Base-by-base conservation (phyloP, 2,797 vertebrate species). In the Epinephelus malabaricus region DNA sequence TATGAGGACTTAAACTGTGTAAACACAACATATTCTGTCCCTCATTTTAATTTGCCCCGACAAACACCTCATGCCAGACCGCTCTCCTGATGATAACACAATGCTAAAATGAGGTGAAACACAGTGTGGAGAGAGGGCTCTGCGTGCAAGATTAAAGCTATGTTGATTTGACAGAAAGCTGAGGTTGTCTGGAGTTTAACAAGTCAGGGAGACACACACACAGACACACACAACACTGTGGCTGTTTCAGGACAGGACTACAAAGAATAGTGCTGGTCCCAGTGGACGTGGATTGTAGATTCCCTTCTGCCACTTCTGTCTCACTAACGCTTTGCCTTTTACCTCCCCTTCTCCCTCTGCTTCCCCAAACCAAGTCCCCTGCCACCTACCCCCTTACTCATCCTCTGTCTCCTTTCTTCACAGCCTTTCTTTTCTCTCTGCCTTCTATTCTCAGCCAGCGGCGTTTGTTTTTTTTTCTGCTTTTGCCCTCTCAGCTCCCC, bases 171-270 rank as follows among this genome's bases (percentile, higher is more conserved):
- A 82, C 78, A 85, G 81, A 55, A 59, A 75, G 70, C 55, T 10
- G 58, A 83, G 90, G 88, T 91, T 85, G 79, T 85, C 66, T 81
- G 54, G 86, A 92, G 86, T 91, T 90, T 75, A 90, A 73, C 50
- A 76, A 76, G 79, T 68, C 64, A 68, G 40, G n/a, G n/a, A 73
- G 27, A 60, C 61, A 65, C 68, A 53, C 58, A 65, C 21, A n/a
- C 21, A 65, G 7, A 55, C 10, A 69, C 25, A 59, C 50, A 61
- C 47, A 59, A 19, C 25, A 38, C 49, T 38, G 23, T 51, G 27
- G 34, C 65, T 66, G 71, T 84, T 75, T 81, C 53, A 83, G 81
- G 84, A 81, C 50, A 60, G 43, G 23, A 70, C 79, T 72, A 76
- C 81, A 88, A 84, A 90, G 63, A 81, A n/a, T 11, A 18, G 38